Conservation (phyloP, 2,888 invertebrate species). For the Nomada flava region DNA sequence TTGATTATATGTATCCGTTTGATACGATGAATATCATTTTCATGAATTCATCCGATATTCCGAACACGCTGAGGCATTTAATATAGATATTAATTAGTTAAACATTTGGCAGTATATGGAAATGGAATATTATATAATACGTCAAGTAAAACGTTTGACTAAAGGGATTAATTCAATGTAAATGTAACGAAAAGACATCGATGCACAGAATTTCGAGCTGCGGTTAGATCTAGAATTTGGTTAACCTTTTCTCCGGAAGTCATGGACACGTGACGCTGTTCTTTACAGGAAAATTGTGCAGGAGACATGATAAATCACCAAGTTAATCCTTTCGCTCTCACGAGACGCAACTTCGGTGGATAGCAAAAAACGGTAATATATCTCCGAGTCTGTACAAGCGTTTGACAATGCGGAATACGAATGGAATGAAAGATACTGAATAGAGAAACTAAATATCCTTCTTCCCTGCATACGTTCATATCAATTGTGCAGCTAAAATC, state of each 20-base stretch:
- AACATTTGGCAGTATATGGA: neutral
- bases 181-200: neutral
- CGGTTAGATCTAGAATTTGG: neutral
- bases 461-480: no score
- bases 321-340: constrained; percentile 25
- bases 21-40: neutral
- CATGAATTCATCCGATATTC: neutral
- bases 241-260: neutral
- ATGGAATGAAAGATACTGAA: neutral
- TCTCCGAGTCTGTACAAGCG: neutral
- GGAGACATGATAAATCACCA: constrained; percentile 19
- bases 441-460: no score
- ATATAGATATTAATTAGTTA: constrained; percentile 14
- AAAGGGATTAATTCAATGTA: constrained; percentile 16
- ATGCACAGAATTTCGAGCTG: neutral
- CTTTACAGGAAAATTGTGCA: constrained; percentile 4
- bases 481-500: no score
- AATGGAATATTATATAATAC: neutral
- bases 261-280: constrained; percentile 27
- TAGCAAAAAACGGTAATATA: constrained; percentile 23
- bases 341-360: constrained; percentile 4
- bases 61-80: neutral
- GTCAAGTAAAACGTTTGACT: neutral
- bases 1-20: neutral
- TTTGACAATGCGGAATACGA: constrained; percentile 1